Percentiles rank a stretch among this genome's conserved stretches.
phyloP scores from a whole-genome alignment of 2,888 invertebrate species.

The Anorthoa munda region DNA sequence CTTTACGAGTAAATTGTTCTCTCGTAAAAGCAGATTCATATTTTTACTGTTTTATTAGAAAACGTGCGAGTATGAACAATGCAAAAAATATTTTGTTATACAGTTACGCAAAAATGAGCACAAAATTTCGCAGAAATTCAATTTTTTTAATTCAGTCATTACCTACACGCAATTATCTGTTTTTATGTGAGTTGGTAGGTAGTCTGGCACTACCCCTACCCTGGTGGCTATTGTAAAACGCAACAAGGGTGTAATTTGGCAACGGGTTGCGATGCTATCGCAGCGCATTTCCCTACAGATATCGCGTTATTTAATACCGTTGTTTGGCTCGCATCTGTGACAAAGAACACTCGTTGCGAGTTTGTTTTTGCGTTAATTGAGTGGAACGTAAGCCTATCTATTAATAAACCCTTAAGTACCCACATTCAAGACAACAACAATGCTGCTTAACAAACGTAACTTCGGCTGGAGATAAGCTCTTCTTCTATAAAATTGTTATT shows the following conservation, averaged over 20 bases:
- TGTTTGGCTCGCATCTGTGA: constrained; percentile 82
- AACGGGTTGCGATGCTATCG: constrained; percentile 86
- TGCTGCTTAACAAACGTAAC: not conserved
- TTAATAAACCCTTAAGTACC: constrained; percentile 21
- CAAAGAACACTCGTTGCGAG: constrained; percentile 74
- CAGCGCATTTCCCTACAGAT: constrained; percentile 86
- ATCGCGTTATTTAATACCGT: constrained; percentile 86
- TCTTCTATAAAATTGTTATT: constrained; percentile 19
- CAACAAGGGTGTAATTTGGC: constrained; percentile 89
- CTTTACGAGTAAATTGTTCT: constrained; percentile 76
- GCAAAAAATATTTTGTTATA: constrained; percentile 28
- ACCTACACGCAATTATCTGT: constrained; percentile 53
- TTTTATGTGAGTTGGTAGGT: constrained; percentile 63
- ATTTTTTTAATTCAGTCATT: constrained; percentile 49
- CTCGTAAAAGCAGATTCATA: constrained; percentile 62
- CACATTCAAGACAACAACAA: constrained; percentile 35
- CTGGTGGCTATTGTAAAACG: constrained; percentile 82
- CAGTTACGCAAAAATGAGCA: constrained; percentile 7
- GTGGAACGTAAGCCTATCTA: constrained; percentile 54
- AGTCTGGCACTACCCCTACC: constrained; percentile 64
- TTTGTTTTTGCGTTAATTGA: constrained; percentile 74
- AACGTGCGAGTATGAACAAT: constrained; percentile 27
- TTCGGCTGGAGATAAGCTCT: constrained; percentile 16
- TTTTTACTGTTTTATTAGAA: constrained; percentile 59
- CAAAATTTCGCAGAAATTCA: constrained; percentile 18